These are phyloP conservation scores for Agrochola lota DNA, from an alignment of 2,888 invertebrate genomes.

Conservation along the genomic window DNA sequence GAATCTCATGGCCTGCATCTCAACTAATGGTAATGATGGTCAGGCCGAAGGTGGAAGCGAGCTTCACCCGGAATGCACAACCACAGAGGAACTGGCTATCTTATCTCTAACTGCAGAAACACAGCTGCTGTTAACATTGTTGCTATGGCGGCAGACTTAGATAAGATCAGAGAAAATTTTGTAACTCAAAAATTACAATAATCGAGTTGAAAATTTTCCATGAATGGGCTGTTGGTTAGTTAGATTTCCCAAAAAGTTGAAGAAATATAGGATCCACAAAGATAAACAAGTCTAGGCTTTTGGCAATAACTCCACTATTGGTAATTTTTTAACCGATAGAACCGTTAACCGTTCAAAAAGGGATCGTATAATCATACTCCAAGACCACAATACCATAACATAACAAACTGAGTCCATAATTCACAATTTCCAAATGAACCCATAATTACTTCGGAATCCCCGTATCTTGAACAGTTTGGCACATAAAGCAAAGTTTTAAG, in stretches of 20 bases:
- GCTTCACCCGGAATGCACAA: too few relatives aligned
- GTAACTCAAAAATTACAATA: not conserved
- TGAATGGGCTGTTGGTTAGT: not conserved
- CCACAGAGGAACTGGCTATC: too few relatives aligned
- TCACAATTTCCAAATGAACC: constrained; percentile 46
- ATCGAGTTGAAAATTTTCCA: not conserved
- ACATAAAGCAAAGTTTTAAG: constrained; percentile 64
- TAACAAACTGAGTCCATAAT: constrained; percentile 19
- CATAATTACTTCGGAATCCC: constrained; percentile 60
- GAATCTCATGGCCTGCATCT: too few relatives aligned
- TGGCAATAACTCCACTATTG: not conserved
- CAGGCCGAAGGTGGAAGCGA: too few relatives aligned
- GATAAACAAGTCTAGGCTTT: not conserved
- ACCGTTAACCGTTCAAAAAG: not conserved
- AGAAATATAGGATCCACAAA: not conserved
- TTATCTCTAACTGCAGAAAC: too few relatives aligned
- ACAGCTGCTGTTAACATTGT: too few relatives aligned
- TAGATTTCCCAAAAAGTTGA: not conserved
- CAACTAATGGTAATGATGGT: too few relatives aligned
- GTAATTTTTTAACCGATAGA: too few relatives aligned
- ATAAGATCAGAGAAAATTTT: not conserved
- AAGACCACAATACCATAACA: not conserved
- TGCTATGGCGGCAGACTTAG: too few relatives aligned
- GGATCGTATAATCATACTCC: not conserved
- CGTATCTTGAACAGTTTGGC: constrained; percentile 56